A percentile compares a stretch with the other conserved stretches of the same genome.
Evolutionary conservation across 2,888 invertebrate species (phyloP).

Genomic region (Galerucella pusilla): DNA sequence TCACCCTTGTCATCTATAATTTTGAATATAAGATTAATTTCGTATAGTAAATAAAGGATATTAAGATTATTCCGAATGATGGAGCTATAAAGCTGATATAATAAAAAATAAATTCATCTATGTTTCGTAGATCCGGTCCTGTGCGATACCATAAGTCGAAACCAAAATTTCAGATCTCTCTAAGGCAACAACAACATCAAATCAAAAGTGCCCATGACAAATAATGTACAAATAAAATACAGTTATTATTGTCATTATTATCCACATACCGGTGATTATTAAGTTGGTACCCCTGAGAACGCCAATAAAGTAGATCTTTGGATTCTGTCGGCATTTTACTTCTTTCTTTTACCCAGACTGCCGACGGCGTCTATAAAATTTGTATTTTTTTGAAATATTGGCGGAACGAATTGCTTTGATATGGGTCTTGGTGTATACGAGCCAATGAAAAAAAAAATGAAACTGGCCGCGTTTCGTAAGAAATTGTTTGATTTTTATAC

Average conservation of each 20-base stretch:
- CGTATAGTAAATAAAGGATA: not conserved
- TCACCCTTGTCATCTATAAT: slow-evolving; percentile 12
- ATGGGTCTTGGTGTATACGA: slow-evolving; percentile 14
- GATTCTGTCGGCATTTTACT: slow-evolving; percentile 19
- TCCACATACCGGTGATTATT: slow-evolving; percentile 29
- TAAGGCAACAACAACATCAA: not conserved
- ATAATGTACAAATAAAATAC: slow-evolving; percentile 30
- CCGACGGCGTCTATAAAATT: slow-evolving; percentile 22
- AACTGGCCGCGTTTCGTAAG: too few species aligned
- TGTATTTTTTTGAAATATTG: slow-evolving; percentile 32
- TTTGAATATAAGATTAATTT: not conserved
- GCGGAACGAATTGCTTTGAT: slow-evolving; percentile 17
- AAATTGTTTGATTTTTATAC: too few species aligned
- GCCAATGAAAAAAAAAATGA: not conserved
- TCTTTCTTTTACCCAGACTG: not conserved
- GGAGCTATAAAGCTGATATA: too few species aligned
- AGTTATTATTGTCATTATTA: slow-evolving; percentile 31
- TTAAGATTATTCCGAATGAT: too few species aligned
- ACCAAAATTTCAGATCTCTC: not conserved
- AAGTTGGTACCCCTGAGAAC: slow-evolving; percentile 27
- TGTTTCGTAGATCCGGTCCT: not conserved
- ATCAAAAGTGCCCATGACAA: slow-evolving; percentile 15
- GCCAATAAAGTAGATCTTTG: slow-evolving; percentile 17
- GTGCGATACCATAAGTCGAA: not conserved
- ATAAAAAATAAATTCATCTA: not conserved